phyloP scores from a whole-genome alignment of 2,888 invertebrate genomes.

The Imbricaverruca yamaguchii region DNA sequence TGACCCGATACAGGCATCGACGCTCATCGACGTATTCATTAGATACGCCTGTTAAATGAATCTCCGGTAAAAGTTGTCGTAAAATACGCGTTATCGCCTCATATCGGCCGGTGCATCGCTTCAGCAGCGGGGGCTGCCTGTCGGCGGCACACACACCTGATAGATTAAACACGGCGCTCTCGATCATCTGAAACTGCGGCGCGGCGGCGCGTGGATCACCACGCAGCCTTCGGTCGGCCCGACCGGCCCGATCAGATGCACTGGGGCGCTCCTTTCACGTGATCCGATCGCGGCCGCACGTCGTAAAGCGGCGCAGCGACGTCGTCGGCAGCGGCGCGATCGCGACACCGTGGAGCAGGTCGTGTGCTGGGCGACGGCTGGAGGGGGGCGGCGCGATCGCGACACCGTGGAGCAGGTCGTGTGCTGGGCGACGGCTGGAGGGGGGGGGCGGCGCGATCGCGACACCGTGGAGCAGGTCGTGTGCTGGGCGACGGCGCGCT shows the following conservation, averaged over 20 bases:
- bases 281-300: neutral
- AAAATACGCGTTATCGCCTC: constrained; percentile 1
- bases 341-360: too few species aligned
- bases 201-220: neutral
- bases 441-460: too few species aligned
- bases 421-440: too few species aligned
- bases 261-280: neutral
- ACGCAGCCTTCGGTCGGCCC: neutral
- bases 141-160: neutral
- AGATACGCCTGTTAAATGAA: constrained; percentile 20
- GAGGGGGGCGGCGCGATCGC: too few species aligned
- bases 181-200: neutral
- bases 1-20: constrained; percentile 17
- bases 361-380: too few species aligned
- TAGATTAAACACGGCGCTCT: neutral
- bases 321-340: too few species aligned
- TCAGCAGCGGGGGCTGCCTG: neutral
- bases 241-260: neutral
- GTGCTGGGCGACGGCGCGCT: too few species aligned
- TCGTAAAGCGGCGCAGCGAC: neutral
- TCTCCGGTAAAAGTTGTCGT: constrained; percentile 22
- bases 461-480: too few species aligned
- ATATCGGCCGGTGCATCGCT: neutral
- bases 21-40: constrained; percentile 19
- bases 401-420: too few species aligned